Evolutionary conservation across 2,888 invertebrate species (phyloP).

Genomic region (Tribolium freemani): DNA sequence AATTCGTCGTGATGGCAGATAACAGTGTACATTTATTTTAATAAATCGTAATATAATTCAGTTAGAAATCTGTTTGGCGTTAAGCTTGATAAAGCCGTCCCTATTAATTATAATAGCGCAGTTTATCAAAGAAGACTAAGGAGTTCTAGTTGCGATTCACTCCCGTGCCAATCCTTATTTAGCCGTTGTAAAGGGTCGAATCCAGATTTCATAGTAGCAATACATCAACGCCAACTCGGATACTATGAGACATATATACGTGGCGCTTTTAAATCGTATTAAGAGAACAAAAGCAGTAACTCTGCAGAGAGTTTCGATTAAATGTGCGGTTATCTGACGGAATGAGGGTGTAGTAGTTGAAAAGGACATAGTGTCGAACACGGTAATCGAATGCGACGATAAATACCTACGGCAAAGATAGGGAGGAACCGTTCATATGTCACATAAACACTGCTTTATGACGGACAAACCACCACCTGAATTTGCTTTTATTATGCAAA

Average conservation of each 20-base stretch:
- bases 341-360: slow-evolving; percentile 42
- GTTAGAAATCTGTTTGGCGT: slow-evolving; percentile 37
- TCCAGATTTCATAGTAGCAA: slow-evolving; percentile 50
- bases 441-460: slow-evolving; percentile 39
- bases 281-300: slow-evolving; percentile 51
- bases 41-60: slow-evolving; percentile 39
- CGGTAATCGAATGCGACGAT: slow-evolving; percentile 44
- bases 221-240: slow-evolving; percentile 47
- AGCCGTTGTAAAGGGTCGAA: slow-evolving; percentile 39
- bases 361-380: slow-evolving; percentile 39
- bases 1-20: slow-evolving; percentile 23
- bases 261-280: slow-evolving; percentile 53
- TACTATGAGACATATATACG: slow-evolving; percentile 48
- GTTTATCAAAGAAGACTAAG: slow-evolving; percentile 38
- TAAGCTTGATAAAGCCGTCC: slow-evolving; percentile 36
- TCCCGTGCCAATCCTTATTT: slow-evolving; percentile 27
- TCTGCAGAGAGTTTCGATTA: slow-evolving; percentile 50
- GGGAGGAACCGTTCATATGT: slow-evolving; percentile 3
- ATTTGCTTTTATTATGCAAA: slow-evolving; percentile 35
- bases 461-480: slow-evolving; percentile 25
- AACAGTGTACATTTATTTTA: slow-evolving; percentile 32
- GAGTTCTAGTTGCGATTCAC: slow-evolving; percentile 21
- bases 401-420: slow-evolving; percentile 28
- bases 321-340: slow-evolving; percentile 45
- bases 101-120: slow-evolving; percentile 39